These are phyloP conservation scores for Dreissena polymorpha DNA, from an alignment of 1,140 invertebrate genomes.

Conservation along the genomic window DNA sequence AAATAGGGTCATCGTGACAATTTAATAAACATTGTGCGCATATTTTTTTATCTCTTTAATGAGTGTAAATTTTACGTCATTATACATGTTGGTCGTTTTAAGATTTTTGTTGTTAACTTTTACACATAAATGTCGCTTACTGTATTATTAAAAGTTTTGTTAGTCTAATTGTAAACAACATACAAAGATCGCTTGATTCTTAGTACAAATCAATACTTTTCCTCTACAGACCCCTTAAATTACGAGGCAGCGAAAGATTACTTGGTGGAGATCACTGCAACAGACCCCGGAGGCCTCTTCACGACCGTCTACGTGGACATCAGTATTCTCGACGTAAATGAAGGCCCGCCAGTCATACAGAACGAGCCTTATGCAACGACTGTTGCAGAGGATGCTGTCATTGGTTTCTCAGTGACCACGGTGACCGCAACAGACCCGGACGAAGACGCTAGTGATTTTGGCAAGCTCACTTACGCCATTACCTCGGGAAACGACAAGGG, in stretches of 20 bases:
- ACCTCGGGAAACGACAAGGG: slow-evolving; percentile 41
- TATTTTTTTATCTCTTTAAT: no score
- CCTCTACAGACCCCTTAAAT: slow-evolving; percentile 59
- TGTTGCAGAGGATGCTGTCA: slow-evolving; percentile 49
- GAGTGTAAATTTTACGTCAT: no score
- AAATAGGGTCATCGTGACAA: no score
- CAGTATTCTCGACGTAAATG: slow-evolving; percentile 62
- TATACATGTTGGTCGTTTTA: no score
- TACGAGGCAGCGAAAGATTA: slow-evolving; percentile 59
- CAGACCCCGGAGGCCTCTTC: slow-evolving; percentile 46
- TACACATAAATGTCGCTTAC: no score
- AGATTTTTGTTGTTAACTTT: no score
- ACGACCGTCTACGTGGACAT: slow-evolving; percentile 59
- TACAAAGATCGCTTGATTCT: no score
- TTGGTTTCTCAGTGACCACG: slow-evolving; percentile 33
- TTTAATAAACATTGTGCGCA: no score
- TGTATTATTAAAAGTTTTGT: no score
- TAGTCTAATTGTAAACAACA: no score
- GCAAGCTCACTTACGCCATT: slow-evolving; percentile 48
- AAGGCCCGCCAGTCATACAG: slow-evolving; percentile 62
- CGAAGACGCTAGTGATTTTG: slow-evolving; percentile 18
- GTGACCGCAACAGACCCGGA: slow-evolving; percentile 30
- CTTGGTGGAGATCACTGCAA: slow-evolving; percentile 59
- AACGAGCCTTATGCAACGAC: slow-evolving; percentile 18
- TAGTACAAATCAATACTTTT: background rate